Evolutionary conservation across 2,888 invertebrate species (phyloP).

Genomic region (Trichogramma evanescens): DNA sequence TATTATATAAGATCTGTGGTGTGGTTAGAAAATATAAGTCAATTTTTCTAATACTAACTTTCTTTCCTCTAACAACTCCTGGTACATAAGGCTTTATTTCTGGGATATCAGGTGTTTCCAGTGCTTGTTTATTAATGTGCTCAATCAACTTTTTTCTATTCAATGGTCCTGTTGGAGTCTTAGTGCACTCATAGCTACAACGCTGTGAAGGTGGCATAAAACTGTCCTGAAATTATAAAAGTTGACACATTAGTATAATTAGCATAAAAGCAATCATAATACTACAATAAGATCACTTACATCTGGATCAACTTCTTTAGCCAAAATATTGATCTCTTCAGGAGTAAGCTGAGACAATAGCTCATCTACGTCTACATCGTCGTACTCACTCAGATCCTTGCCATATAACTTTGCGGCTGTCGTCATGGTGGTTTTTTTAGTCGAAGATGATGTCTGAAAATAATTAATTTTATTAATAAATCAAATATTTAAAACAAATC

Average conservation of each 20-base stretch:
- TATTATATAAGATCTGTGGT: no score
- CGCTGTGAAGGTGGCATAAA: constrained; percentile 94
- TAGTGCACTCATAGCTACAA: constrained; percentile 92
- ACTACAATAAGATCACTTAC: constrained; percentile 57
- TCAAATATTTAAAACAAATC: background rate
- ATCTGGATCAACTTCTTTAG: constrained; percentile 99
- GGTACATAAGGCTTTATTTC: constrained; percentile 90
- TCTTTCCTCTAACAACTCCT: constrained; percentile 86
- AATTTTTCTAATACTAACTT: constrained; percentile 51
- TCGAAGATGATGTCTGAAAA: constrained; percentile 78
- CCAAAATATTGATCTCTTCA: constrained; percentile 93
- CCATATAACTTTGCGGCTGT: constrained; percentile 85
- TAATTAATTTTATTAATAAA: constrained; percentile 3
- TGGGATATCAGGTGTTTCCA: constrained; percentile 95
- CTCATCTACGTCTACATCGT: constrained; percentile 94
- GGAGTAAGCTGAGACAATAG: constrained; percentile 85
- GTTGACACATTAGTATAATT: background rate
- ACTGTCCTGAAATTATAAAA: constrained; percentile 67
- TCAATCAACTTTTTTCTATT: constrained; percentile 92
- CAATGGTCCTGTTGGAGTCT: constrained; percentile 90
- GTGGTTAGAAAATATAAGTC: background rate
- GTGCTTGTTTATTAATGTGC: constrained; percentile 95
- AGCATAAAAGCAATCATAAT: background rate
- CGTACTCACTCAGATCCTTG: constrained; percentile 82
- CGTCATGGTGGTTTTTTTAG: constrained; percentile 83